Percentiles rank a stretch among this genome's conserved stretches.
Conservation (phyloP, 2,888 invertebrate genomes). For the Drosophila setosimentum region DNA sequence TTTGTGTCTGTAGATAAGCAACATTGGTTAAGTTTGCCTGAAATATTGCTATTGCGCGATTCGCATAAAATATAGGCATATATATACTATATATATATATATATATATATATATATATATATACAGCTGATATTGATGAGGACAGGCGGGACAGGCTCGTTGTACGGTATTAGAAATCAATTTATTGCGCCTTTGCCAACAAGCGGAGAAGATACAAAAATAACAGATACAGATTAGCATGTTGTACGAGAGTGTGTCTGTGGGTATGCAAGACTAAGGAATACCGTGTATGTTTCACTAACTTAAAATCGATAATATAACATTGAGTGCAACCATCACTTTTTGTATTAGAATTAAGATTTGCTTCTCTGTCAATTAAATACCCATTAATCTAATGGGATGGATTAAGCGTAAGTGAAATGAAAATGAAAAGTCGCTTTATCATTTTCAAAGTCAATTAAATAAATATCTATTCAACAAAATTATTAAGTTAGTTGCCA, state of each 20-base stretch:
- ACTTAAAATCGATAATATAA: background rate
- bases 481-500: background rate
- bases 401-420: background rate
- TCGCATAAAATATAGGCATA: slow-evolving; percentile 17
- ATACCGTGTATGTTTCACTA: slow-evolving; percentile 3
- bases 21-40: slow-evolving; percentile 33
- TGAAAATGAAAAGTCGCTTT: background rate
- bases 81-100: background rate
- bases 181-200: slow-evolving; percentile 77
- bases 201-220: slow-evolving; percentile 35
- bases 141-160: slow-evolving; percentile 43
- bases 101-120: background rate
- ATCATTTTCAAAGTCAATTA: background rate
- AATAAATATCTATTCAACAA: background rate
- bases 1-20: background rate
- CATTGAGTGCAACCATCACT: background rate
- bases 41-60: slow-evolving; percentile 44
- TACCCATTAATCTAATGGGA: fast-evolving
- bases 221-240: slow-evolving; percentile 18
- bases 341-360: background rate
- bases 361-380: background rate
- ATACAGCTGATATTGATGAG: slow-evolving; percentile 36
- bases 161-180: slow-evolving; percentile 69
- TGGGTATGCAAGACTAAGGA: background rate
- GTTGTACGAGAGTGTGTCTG: background rate